Conservation (phyloP, 2,113 vertebrate genomes). For the Serilophus lunatus region DNA sequence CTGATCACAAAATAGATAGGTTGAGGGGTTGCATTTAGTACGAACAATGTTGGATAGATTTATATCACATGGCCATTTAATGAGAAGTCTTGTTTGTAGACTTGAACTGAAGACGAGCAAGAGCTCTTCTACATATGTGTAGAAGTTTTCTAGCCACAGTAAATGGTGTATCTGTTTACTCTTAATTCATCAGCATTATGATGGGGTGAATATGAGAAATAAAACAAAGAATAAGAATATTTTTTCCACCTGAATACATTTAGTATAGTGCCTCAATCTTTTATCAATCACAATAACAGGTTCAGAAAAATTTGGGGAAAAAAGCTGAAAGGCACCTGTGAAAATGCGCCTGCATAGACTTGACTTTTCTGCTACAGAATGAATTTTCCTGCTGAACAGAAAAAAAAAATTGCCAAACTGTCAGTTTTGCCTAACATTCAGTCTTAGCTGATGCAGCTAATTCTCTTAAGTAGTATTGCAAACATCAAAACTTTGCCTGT, state of each 20-base stretch:
- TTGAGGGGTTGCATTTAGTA: background rate
- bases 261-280: background rate
- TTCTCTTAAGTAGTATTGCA: background rate
- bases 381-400: background rate
- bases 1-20: background rate
- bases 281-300: background rate
- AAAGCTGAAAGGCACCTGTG: background rate
- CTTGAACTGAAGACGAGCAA: background rate
- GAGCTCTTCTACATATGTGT: background rate
- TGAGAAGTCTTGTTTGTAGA: background rate
- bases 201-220: background rate
- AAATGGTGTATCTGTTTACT: background rate
- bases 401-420: background rate
- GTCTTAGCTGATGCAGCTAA: background rate
- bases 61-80: background rate
- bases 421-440: background rate
- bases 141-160: background rate
- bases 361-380: background rate
- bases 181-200: background rate
- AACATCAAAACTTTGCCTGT: background rate
- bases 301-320: background rate
- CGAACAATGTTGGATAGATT: background rate
- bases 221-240: background rate
- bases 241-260: background rate
- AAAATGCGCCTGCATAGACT: constrained; percentile 2